Conservation (phyloP, 2,888 invertebrate genomes). For the Polydrusus cervinus region DNA sequence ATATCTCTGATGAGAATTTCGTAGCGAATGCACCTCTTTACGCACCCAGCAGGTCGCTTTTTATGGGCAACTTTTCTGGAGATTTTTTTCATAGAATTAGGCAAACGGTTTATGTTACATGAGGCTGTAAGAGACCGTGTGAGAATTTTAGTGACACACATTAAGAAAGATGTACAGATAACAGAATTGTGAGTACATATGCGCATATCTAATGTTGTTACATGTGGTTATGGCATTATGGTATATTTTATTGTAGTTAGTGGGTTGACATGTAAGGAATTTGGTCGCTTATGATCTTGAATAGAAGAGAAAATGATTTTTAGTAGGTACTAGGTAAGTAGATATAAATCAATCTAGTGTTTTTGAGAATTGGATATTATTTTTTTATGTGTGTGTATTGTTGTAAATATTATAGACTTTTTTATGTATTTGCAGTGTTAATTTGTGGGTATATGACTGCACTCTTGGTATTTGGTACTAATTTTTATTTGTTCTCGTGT, state of each 20-base stretch:
- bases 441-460: no score
- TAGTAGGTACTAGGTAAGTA: no score
- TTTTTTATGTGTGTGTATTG: no score
- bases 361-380: no score
- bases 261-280: not conserved
- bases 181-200: constrained; percentile 39
- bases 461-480: no score
- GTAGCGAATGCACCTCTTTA: constrained; percentile 37
- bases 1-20: constrained; percentile 46
- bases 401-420: no score
- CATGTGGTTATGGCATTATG: constrained; percentile 41
- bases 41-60: constrained; percentile 50
- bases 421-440: no score
- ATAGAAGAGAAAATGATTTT: not conserved
- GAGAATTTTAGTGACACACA: constrained; percentile 51
- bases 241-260: constrained; percentile 12
- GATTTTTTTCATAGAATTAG: constrained; percentile 49
- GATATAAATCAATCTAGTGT: no score
- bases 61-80: constrained; percentile 46
- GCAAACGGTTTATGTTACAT: constrained; percentile 51
- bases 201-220: constrained; percentile 31
- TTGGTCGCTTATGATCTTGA: not conserved
- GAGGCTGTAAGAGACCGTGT: constrained; percentile 50
- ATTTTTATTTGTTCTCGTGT: no score
- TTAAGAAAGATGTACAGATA: constrained; percentile 51